Conservation (phyloP, 2,888 invertebrate species). For the Ecdyonurus torrentis region DNA sequence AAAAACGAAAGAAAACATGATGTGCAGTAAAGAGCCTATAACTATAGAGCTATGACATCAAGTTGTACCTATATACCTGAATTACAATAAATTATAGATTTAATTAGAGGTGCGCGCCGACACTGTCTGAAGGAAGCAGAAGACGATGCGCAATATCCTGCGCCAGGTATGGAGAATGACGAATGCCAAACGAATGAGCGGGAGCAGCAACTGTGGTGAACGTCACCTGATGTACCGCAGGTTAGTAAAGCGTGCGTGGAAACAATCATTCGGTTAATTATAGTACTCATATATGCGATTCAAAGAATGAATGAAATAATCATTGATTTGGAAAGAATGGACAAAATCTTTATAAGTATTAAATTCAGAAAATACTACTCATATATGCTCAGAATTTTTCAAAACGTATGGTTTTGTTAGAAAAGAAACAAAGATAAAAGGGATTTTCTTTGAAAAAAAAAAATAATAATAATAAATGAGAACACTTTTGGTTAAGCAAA, state of each 20-base stretch:
- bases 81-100: too few species aligned
- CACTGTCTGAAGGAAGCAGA: not conserved
- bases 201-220: constrained; percentile 12
- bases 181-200: constrained; percentile 15
- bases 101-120: not conserved
- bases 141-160: constrained; percentile 4
- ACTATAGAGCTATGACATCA: too few species aligned
- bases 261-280: constrained; percentile 5
- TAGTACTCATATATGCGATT: constrained; percentile 5
- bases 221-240: constrained; percentile 13
- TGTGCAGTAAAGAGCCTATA: not conserved
- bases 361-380: not conserved
- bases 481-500: too few species aligned
- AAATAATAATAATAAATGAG: too few species aligned
- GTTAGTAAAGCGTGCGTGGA: constrained; percentile 3
- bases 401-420: too few species aligned
- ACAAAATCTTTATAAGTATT: not conserved
- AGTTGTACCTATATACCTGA: too few species aligned
- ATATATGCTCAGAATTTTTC: too few species aligned
- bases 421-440: too few species aligned
- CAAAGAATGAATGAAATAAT: constrained; percentile 3
- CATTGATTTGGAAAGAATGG: not conserved
- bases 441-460: too few species aligned
- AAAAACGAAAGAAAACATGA: not conserved
- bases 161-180: constrained; percentile 14